Percentiles rank a stretch among this genome's conserved stretches.
Evolutionary conservation across 2,888 invertebrate genomes (phyloP).

Genomic region (Periphyllus acericola): DNA sequence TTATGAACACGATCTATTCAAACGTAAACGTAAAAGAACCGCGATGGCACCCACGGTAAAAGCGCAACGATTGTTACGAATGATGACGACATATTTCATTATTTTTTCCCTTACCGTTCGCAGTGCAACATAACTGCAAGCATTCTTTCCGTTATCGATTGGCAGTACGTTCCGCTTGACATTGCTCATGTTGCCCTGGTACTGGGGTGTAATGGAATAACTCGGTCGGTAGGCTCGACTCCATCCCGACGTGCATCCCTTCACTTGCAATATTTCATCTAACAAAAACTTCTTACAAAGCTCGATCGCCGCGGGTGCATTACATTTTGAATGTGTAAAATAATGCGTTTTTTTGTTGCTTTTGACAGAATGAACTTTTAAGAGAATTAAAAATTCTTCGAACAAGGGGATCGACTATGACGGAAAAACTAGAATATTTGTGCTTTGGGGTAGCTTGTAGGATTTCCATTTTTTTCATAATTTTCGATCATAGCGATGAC

Average conservation of each 20-base stretch:
- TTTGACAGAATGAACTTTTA: not conserved
- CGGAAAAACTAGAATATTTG: not conserved
- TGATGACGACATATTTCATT: not conserved
- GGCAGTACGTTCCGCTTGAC: not conserved
- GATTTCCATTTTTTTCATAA: not conserved
- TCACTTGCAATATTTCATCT: not conserved
- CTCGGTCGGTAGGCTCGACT: not conserved
- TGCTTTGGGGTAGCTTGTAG: no score
- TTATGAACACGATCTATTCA: no score
- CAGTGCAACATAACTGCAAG: not conserved
- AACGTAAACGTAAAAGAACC: no score
- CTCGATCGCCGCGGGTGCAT: not conserved
- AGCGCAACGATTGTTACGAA: not conserved
- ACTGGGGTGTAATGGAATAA: not conserved
- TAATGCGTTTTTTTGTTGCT: not conserved
- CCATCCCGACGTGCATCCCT: no score
- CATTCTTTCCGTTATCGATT: not conserved
- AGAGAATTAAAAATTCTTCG: not conserved
- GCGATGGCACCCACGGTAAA: no score
- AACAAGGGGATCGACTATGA: not conserved
- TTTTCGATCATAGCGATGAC: not conserved
- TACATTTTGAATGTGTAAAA: not conserved
- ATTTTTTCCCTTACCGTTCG: no score
- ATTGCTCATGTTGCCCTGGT: not conserved
- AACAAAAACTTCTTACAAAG: not conserved